Conservation (phyloP, 1,140 invertebrate genomes). For the Drosophila funebris region DNA sequence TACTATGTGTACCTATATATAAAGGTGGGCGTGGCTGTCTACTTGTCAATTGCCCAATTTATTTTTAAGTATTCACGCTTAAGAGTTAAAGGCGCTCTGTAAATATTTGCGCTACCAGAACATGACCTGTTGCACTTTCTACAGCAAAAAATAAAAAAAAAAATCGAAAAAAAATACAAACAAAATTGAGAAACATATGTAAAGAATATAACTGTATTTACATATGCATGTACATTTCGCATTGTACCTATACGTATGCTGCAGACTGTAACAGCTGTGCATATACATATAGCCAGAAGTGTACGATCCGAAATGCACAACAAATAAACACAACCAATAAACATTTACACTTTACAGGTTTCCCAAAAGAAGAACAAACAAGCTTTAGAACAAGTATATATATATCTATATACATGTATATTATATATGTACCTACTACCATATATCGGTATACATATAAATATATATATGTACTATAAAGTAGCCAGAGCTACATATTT, state of each 20-base stretch:
- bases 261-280: constrained; percentile 62
- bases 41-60: constrained; percentile 67
- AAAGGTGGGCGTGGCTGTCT: constrained; percentile 50
- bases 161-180: constrained; percentile 14
- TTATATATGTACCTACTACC: constrained; percentile 20
- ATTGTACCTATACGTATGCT: constrained; percentile 36
- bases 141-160: constrained; percentile 35
- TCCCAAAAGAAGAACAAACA: constrained; percentile 55
- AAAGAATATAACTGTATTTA: constrained; percentile 25
- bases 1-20: background rate
- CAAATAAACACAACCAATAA: constrained; percentile 62
- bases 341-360: constrained; percentile 75
- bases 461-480: constrained; percentile 39
- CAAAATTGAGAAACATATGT: constrained; percentile 27
- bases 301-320: constrained; percentile 24
- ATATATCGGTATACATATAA: too few relatives aligned
- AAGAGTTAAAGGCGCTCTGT: constrained; percentile 58
- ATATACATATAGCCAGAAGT: constrained; percentile 45
- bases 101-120: constrained; percentile 66
- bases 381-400: constrained; percentile 58
- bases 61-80: constrained; percentile 14
- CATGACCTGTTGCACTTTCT: constrained; percentile 78
- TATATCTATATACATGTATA: constrained; percentile 33
- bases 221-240: constrained; percentile 60
- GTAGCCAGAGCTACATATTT: constrained; percentile 40